Percentiles rank a stretch among this genome's conserved stretches.
Conservation (phyloP, 1,140 invertebrate genomes). For the Melitaea cinxia region DNA sequence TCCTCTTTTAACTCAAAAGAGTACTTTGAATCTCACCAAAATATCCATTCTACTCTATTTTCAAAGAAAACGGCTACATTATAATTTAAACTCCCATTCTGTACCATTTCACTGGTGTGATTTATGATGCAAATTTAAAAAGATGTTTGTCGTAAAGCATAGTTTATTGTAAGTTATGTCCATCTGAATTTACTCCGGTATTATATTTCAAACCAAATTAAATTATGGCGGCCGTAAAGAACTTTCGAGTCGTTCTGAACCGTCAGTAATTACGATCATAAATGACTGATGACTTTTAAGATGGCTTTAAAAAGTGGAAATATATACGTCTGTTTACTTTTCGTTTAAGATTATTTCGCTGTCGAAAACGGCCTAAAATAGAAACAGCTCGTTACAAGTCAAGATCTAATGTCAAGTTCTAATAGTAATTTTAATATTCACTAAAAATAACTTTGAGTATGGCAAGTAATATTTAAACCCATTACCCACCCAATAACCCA, state of each 20-base stretch:
- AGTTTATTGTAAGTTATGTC: neutral
- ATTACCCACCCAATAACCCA: no score
- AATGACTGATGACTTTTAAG: constrained; percentile 9
- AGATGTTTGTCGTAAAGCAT: constrained; percentile 1
- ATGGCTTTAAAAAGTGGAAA: neutral
- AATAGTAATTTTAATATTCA: no score
- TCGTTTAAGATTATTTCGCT: no score
- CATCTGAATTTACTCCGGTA: constrained; percentile 1
- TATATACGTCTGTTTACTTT: neutral
- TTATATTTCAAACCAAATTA: constrained; percentile 12
- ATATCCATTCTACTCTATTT: no score
- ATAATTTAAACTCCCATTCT: neutral
- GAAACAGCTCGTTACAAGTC: no score
- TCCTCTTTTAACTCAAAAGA: no score
- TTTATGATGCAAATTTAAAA: constrained; percentile 9
- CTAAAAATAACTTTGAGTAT: no score
- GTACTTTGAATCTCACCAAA: no score
- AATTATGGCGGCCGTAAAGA: constrained; percentile 3
- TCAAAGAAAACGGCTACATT: neutral
- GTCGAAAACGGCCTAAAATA: no score
- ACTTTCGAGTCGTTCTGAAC: neutral
- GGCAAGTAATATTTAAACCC: no score
- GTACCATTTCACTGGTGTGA: constrained; percentile 7
- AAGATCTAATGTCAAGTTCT: no score
- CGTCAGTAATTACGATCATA: constrained; percentile 4